These are phyloP conservation scores for Stenchaetothrips biformis DNA, from an alignment of 2,888 invertebrate species.

Conservation along the genomic window DNA sequence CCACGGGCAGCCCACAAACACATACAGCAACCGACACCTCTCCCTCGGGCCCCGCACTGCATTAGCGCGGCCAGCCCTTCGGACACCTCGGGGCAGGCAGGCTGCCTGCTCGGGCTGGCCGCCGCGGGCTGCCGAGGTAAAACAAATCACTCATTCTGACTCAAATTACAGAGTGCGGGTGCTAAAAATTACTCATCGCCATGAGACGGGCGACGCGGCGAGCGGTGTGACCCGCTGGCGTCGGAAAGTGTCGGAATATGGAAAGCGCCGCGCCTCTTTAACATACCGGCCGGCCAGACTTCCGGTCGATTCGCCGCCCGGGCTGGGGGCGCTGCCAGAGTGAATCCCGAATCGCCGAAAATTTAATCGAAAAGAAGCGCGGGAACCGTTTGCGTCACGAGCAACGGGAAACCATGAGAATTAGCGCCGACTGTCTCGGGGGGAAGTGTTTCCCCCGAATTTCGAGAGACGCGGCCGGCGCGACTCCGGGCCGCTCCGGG, in stretches of 20 bases:
- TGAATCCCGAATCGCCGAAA: background rate
- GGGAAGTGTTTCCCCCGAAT: background rate
- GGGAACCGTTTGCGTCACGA: background rate
- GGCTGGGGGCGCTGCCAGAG: background rate
- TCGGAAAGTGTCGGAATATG: background rate
- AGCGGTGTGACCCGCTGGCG: background rate
- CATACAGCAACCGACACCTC: constrained; percentile 16
- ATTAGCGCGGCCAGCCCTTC: background rate
- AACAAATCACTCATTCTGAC: constrained; percentile 23
- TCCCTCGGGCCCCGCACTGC: background rate
- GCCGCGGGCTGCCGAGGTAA: background rate
- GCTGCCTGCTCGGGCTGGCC: background rate
- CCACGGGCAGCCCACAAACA: constrained; percentile 5
- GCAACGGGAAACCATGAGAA: background rate
- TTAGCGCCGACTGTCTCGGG: no score
- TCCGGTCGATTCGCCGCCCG: background rate
- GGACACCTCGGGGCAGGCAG: background rate
- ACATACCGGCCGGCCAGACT: background rate
- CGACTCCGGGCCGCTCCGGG: background rate
- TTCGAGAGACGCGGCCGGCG: background rate
- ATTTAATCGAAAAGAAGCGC: background rate
- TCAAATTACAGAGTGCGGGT: background rate
- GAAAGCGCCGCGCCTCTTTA: background rate
- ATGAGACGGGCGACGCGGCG: background rate
- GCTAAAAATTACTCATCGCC: constrained; percentile 19